Evolutionary conservation across 1,140 invertebrate species (phyloP), one percentile per base, ranked within the genome.

Genomic region (Latrodectus geometricus): DNA sequence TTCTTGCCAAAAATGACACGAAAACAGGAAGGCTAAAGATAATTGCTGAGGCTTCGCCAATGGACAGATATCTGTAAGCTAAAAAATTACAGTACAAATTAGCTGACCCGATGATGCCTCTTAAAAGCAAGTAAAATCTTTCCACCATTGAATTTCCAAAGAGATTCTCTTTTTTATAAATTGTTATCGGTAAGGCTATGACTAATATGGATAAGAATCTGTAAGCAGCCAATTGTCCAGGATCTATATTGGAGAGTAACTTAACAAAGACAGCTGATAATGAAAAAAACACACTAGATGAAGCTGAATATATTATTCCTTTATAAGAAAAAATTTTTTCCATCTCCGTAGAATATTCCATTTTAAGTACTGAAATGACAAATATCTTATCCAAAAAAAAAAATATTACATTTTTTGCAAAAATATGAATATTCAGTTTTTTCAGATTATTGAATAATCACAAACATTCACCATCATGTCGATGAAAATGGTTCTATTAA

Each of bases 21-120:
- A 97, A 97, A 11, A 97, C 96, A 12, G 96, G 95, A 20, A 95
- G 95, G 66, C 96, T 97, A 91, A 97, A 97, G 14, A 97, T 95
- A 77, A 97, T 95, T 8, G 97, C 96, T 8, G 96, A 96, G 52
- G 96, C 96, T 91, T 97, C 96, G 14, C 95, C 96, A 52, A 97
- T 90, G 8, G 96, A 95, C 95, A 97, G 96, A 89, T 96, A 95
- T 23, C 95, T 92, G 88, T 97, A 96, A 35, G 96, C 96, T 90
- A 96, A 97, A 89, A 97, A 97, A 91, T 95, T 96, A 79, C 96
- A 92, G 94, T 96, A 96, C 8, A 97, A 91, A 3, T 95, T 95
- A 0, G 95, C 94, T 11, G 95, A 95, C 21, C 96, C 96, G 50
- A 96, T 94, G 86, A 97, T 93, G 65, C 95, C 96, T 54, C 96